phyloP scores from a whole-genome alignment of 2,113 vertebrate species.

The Hystrix cristata region DNA sequence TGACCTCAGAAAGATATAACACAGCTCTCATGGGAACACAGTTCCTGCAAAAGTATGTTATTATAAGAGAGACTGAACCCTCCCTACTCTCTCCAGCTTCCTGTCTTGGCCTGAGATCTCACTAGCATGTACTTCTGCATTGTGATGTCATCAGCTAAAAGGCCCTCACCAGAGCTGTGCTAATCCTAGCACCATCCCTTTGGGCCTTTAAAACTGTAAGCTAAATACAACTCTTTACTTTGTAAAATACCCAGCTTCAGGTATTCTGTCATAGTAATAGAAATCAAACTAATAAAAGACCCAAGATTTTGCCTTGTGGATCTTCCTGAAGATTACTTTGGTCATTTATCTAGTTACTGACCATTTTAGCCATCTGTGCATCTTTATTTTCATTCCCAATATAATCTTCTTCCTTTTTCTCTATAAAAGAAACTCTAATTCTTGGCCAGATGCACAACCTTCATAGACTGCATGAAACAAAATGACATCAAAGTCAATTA shows the following conservation, averaged over 20 bases:
- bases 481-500: background rate
- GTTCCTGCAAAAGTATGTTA: background rate
- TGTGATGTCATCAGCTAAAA: background rate
- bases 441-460: background rate
- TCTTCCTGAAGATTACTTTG: background rate
- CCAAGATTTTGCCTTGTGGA: background rate
- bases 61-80: background rate
- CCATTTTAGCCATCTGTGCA: background rate
- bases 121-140: background rate
- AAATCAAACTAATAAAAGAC: background rate
- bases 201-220: no score
- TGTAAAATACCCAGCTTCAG: background rate
- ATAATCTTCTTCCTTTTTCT: background rate
- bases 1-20: no score
- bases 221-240: background rate
- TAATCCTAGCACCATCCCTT: background rate
- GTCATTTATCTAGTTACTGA: background rate
- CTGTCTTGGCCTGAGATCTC: background rate
- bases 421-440: background rate
- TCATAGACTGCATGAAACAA: background rate
- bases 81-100: background rate
- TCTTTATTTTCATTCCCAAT: background rate
- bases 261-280: background rate
- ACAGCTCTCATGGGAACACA: background rate
- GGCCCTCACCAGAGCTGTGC: background rate